Base-by-base conservation (phyloP, 2,888 invertebrate genomes). In the Epsilonema sp. region DNA sequence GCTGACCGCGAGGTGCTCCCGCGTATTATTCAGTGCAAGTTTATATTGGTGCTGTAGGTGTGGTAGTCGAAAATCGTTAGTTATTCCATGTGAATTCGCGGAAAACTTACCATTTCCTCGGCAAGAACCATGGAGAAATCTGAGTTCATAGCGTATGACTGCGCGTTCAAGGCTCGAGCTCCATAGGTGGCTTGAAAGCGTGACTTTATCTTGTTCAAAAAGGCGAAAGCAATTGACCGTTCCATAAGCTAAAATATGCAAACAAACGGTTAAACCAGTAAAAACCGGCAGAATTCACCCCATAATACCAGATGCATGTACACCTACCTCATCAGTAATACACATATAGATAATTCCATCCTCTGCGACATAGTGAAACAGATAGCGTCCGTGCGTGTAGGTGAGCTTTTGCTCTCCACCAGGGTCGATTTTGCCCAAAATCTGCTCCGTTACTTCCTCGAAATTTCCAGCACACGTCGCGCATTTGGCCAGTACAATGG, bases 61-160 rank as follows among this genome's bases (percentile, higher is more conserved):
- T n/a, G n/a, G n/a, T n/a, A n/a, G n/a, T n/a, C n/a, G n/a, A n/a
- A n/a, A n/a, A n/a, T n/a, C n/a, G n/a, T n/a, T n/a, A n/a, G n/a
- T n/a, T n/a, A n/a, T n/a, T n/a, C n/a, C n/a, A n/a, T n/a, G n/a
- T n/a, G n/a, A n/a, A n/a, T n/a, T n/a, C n/a, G n/a, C n/a, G n/a
- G n/a, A n/a, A n/a, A 21, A 39, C 52, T 59, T 63, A 76, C 76
- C 87, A 90, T 90, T 74, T 87, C 85, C 57, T 79, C 78, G 1
- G 81, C 78, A 54, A 90, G 70, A 24, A 83, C 75, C 56, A 78
- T 72, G 1, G 83, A 78, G 70, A 90, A 90, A 65, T 90, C 90
- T 46, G 82, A 78, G 65, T 90, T 90, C 87, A 90, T 87, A 1
- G 87, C 82, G 72, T 87, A 90, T 0, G 89, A 83, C 52, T 90